Base-by-base conservation (phyloP, 2,797 vertebrate species). In the Periparus ater region DNA sequence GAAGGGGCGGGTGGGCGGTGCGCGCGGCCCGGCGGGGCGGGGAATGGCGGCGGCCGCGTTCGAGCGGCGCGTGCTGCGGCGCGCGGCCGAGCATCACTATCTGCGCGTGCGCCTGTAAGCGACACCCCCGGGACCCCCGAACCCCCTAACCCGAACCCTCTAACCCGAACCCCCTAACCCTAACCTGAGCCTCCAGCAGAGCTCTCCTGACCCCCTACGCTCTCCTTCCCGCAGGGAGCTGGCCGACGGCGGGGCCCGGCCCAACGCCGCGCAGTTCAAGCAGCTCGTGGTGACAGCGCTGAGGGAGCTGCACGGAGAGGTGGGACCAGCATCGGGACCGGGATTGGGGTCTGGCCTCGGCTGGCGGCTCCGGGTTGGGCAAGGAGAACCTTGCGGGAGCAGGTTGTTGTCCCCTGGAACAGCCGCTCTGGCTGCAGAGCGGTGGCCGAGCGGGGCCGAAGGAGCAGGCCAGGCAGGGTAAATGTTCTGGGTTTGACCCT, bases 301-400 rank as follows among this genome's bases (percentile, higher is more conserved):
- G 74, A 98, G 96, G 95, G 98, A 97, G 61, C 97, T 99, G 63
- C 98, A 98, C 58, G 99, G 99, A 94, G 99, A 99, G 98, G 99
- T 99, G 97, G 65, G 82, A 38, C 9, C 67, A 36, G 48, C 8
- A 20, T 19, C 23, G 34, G 48, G 48, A 45, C 13, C 61, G 50
- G 20, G 17, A 14, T 1, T 10, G 13, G 40, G 40, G 17, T 47
- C 36, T 29, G 19, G 11, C 8, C 30, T 10, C 7, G 30, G 36
- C 47, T 22, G 74, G 36, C 4, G 51, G 60, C 61, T 13, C 12
- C 21, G 34, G 30, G 22, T 53, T 8, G 44, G 25, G 40, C 63
- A 9, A 17, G 47, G 57, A 23, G 27, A 17, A 5, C 50, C 42
- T 17, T 7, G 53, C 6, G 58, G 53, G 17, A 57, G 66, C 21